A percentile compares a stretch with the other conserved stretches of the same genome.
These are phyloP conservation scores for Dryocosmus kuriphilus DNA, from an alignment of 2,888 invertebrate genomes.

Conservation along the genomic window DNA sequence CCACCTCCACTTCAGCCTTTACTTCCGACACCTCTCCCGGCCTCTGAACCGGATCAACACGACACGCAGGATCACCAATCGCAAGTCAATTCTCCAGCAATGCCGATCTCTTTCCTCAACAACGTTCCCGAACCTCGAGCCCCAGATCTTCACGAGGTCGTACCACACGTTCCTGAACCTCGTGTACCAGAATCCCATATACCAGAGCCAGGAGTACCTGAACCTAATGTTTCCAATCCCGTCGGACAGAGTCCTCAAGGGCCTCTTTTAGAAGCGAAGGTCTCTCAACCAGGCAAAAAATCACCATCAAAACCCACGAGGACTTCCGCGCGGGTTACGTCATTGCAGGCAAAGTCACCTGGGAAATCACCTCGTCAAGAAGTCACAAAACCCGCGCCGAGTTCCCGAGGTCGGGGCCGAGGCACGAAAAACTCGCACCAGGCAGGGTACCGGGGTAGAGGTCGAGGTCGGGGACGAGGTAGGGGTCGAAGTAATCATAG, in stretches of 20 bases:
- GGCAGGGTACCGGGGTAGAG: constrained; percentile 67
- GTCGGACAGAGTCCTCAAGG: constrained; percentile 69
- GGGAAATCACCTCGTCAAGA: constrained; percentile 80
- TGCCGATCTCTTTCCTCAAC: constrained; percentile 61
- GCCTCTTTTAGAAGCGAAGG: constrained; percentile 48
- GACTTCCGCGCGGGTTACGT: constrained; percentile 82
- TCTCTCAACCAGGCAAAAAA: constrained; percentile 78
- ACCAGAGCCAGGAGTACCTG: constrained; percentile 46
- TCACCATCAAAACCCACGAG: constrained; percentile 81
- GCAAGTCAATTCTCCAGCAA: constrained; percentile 52
- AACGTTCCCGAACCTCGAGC: constrained; percentile 62
- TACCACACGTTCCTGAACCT: not conserved
- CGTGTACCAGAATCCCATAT: not conserved
- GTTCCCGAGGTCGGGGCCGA: constrained; percentile 78
- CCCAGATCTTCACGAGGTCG: constrained; percentile 52
- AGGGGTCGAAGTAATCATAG: constrained; percentile 71
- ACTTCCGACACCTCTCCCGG: constrained; percentile 56
- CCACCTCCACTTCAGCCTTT: constrained; percentile 74
- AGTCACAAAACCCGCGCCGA: constrained; percentile 61
- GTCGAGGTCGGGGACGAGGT: constrained; percentile 76
- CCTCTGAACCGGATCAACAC: constrained; percentile 47
- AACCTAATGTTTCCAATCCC: not conserved
- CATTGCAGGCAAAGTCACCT: constrained; percentile 83
- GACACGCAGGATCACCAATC: constrained; percentile 53
- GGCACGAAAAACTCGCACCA: constrained; percentile 73